Evolutionary conservation across 2,888 invertebrate genomes (phyloP).

Genomic region (Fragum fragum): DNA sequence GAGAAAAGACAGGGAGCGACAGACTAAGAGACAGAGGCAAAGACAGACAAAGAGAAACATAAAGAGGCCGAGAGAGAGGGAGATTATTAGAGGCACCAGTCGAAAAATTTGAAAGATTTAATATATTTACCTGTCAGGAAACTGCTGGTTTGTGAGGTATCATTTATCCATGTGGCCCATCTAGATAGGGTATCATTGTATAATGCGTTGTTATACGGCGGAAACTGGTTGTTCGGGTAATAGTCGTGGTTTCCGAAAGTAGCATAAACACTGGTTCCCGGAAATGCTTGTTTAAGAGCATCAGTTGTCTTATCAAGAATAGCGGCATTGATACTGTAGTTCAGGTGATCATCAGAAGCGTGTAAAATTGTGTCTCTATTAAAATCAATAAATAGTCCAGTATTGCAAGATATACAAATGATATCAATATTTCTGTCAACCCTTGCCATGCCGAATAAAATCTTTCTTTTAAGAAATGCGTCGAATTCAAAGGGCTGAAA

Average conservation of each 20-base stretch:
- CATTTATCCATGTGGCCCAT: conserved; percentile 91
- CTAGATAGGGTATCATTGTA: conserved; percentile 90
- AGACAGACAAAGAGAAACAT: neutral
- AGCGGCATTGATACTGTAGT: conserved; percentile 91
- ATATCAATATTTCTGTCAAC: too few species aligned
- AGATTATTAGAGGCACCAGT: too few species aligned
- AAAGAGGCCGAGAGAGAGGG: neutral
- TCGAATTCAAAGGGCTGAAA: too few species aligned
- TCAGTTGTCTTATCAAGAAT: conserved; percentile 92
- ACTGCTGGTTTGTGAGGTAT: conserved; percentile 92
- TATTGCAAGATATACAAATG: too few species aligned
- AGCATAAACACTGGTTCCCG: conserved; percentile 94
- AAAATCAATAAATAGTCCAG: neutral
- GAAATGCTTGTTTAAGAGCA: conserved; percentile 88
- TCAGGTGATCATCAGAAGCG: conserved; percentile 90
- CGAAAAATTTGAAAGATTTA: too few species aligned
- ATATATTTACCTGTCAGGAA: conserved; percentile 91
- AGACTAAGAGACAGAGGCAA: neutral
- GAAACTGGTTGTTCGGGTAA: conserved; percentile 88
- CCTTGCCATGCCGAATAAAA: too few species aligned
- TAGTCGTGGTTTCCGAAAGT: conserved; percentile 96
- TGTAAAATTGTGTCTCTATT: conserved; percentile 94
- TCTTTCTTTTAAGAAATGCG: too few species aligned
- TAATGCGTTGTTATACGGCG: conserved; percentile 85
- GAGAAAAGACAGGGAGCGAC: too few species aligned